Evolutionary conservation across 2,797 vertebrate genomes (phyloP).

Genomic region (Lacerta viridis): DNA sequence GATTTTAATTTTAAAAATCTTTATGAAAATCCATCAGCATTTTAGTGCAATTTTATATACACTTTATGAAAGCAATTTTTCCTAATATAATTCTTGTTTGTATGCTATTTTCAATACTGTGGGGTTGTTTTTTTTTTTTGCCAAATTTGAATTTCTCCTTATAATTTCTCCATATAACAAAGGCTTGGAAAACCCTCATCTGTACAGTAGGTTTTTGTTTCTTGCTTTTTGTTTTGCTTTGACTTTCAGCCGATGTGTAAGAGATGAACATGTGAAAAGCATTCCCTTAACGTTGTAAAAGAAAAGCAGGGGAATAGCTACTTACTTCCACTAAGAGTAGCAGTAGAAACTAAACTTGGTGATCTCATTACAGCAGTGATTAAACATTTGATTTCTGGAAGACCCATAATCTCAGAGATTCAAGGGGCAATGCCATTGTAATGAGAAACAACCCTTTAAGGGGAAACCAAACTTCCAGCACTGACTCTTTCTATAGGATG

Average conservation of each 20-base stretch:
- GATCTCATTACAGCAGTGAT: slow-evolving; percentile 82
- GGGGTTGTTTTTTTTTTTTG: too few relatives aligned
- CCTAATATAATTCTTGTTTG: too few relatives aligned
- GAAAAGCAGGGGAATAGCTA: slow-evolving; percentile 37
- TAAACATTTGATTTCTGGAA: slow-evolving; percentile 65
- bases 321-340: not conserved
- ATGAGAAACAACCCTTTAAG: slow-evolving; percentile 50
- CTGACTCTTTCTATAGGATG: slow-evolving; percentile 86
- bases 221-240: not conserved
- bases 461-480: slow-evolving; percentile 68
- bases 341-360: slow-evolving; percentile 63
- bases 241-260: not conserved
- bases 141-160: too few relatives aligned
- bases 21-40: too few relatives aligned
- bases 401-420: slow-evolving; percentile 50
- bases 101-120: too few relatives aligned
- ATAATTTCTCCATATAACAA: not conserved
- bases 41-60: too few relatives aligned
- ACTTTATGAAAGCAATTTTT: too few relatives aligned
- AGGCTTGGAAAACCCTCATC: not conserved
- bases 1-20: too few relatives aligned
- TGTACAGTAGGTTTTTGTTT: not conserved
- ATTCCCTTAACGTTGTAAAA: slow-evolving; percentile 36
- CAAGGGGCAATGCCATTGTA: slow-evolving; percentile 60
- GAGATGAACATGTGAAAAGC: not conserved